phyloP scores from a whole-genome alignment of 1,140 invertebrate genomes.

The Gyrodactylus salaris region DNA sequence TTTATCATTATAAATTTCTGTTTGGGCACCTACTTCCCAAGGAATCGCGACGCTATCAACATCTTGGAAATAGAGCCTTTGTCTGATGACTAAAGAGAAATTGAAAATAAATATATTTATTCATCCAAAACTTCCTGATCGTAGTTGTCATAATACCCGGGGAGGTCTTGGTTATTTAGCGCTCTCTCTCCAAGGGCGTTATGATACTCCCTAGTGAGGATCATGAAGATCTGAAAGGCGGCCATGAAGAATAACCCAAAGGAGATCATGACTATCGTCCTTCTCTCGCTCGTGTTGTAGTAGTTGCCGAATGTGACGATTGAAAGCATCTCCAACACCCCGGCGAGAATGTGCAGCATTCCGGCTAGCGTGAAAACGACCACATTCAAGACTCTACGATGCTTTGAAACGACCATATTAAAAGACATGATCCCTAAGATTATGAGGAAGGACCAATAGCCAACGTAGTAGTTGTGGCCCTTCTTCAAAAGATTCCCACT shows the following conservation, averaged over 20 bases:
- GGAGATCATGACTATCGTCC: neutral
- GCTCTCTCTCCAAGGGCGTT: neutral
- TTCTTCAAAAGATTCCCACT: too few species aligned
- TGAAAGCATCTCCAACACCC: neutral
- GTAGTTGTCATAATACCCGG: neutral
- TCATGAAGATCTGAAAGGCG: neutral
- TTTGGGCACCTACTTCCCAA: too few species aligned
- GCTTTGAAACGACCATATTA: neutral
- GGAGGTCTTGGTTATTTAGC: neutral
- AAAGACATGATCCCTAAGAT: neutral
- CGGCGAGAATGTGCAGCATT: neutral
- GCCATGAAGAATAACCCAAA: neutral
- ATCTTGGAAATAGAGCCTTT: too few species aligned
- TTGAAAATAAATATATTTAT: too few species aligned
- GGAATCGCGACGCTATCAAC: too few species aligned
- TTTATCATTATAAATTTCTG: neutral
- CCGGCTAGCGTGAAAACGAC: neutral
- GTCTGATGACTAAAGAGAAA: too few species aligned
- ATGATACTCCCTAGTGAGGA: neutral
- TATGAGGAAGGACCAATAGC: neutral
- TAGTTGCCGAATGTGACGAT: neutral
- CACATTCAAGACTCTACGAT: neutral
- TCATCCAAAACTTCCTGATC: too few species aligned
- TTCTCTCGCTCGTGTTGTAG: neutral
- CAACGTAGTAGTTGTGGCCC: neutral